These are phyloP conservation scores for Pampusana beccarii DNA, from an alignment of 2,113 vertebrate species.

Conservation along the genomic window DNA sequence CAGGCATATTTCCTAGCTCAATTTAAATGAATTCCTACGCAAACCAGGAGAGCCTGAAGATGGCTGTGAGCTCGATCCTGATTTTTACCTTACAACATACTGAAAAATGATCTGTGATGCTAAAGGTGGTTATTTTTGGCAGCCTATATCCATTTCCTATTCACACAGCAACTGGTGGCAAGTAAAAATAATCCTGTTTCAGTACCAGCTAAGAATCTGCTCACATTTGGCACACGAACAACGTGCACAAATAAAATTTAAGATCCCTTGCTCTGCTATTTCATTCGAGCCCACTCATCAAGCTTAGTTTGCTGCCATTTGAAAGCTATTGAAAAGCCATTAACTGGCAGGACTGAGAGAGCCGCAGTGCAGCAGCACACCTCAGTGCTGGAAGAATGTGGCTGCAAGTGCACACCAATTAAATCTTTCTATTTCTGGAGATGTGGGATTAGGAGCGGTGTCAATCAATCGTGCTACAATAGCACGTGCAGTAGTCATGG, in stretches of 20 bases:
- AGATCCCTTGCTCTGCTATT: constrained; percentile 38
- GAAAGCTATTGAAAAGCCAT: constrained; percentile 79
- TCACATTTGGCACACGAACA: constrained; percentile 6
- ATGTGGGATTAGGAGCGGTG: constrained; percentile 74
- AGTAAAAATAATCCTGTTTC: constrained; percentile 74
- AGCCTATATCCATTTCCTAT: constrained; percentile 60
- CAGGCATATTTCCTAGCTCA: background rate
- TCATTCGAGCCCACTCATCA: constrained; percentile 71
- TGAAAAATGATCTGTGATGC: constrained; percentile 27
- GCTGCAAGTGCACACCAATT: constrained; percentile 71
- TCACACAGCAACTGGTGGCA: constrained; percentile 78
- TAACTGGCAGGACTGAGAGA: constrained; percentile 71
- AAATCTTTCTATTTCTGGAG: constrained; percentile 64
- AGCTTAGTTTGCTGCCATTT: constrained; percentile 74
- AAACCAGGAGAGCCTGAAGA: background rate
- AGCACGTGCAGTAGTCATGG: constrained; percentile 80
- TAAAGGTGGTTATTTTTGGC: constrained; percentile 70
- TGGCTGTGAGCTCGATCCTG: background rate
- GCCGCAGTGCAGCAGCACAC: constrained; percentile 82
- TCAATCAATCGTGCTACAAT: constrained; percentile 81
- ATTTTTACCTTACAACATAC: constrained; percentile 43
- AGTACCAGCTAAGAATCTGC: constrained; percentile 63
- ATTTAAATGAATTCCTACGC: background rate
- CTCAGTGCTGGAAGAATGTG: constrained; percentile 60
- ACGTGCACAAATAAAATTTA: constrained; percentile 18